Base-by-base conservation (phyloP, 2,888 invertebrate species). In the Philopedon plagiatum region DNA sequence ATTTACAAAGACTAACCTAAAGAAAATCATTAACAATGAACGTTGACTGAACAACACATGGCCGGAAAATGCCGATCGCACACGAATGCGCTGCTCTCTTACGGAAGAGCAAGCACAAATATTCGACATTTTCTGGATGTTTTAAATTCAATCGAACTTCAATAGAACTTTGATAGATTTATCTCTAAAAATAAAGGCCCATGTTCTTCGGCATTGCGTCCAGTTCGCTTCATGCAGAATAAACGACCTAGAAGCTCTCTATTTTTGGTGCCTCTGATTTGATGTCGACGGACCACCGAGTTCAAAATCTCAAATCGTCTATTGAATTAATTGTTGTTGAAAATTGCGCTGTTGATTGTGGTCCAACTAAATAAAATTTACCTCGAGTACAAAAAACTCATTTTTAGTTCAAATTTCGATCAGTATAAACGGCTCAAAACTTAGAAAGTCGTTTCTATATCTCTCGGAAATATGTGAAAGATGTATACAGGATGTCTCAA, bases 311-410 rank as follows among this genome's bases (percentile, higher is more conserved):
- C 2, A 61, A 44, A 44, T 61, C 29, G 18, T 61, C 29, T 61
- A 61, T 61, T 29, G 18, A 19, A 5, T 51, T 37, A 37, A 37
- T 37, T 44, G 44, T 44, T 51, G 15, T 29, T 51, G 15, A 29
- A 39, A 39, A 39, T 39, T 21, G 39, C 41, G 32, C 44, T 32
- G 60, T 61, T 61, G 44, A 61, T 9, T 44, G 60, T 44, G 60
- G 60, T 61, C 60, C 60, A 61, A 61, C 13, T 41, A 29, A 44
- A 51, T 51, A 13, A 61, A 29, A 29, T 23, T 61, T 61, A 61
- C 60, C 60, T 61, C 32, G 60, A 61, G 60, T 61, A 61, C 60
- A 61, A 61, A 58, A 49, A 13, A n/a, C 58, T 58, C 41, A 39
- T 29, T 29, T 29, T 61, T 44, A 29, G 15, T 61, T 61, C 41